Evolutionary conservation across 2,888 invertebrate species (phyloP).

Genomic region (Agrotis puta): DNA sequence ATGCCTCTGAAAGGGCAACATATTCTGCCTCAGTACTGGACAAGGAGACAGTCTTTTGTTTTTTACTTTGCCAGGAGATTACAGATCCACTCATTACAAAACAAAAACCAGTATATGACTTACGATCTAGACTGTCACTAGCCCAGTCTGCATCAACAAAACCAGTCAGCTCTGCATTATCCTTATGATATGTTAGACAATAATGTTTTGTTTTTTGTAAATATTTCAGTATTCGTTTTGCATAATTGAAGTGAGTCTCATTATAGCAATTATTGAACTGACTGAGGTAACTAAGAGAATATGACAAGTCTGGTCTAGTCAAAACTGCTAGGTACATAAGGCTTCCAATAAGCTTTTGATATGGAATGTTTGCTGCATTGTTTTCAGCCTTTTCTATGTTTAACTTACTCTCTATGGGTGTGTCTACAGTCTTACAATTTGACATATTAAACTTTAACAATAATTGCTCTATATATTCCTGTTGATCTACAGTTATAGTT

Average conservation of each 20-base stretch:
- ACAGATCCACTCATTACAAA: neutral
- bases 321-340: conserved; percentile 16
- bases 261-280: conserved; percentile 11
- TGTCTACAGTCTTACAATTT: too few species aligned
- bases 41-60: neutral
- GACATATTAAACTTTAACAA: neutral
- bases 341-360: conserved; percentile 4
- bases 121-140: neutral
- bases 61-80: neutral
- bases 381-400: neutral
- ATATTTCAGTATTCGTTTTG: too few species aligned
- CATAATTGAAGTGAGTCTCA: too few species aligned
- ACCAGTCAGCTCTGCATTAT: conserved; percentile 7
- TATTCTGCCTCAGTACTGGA: too few species aligned
- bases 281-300: neutral
- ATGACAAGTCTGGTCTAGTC: conserved; percentile 1
- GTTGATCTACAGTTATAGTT: neutral
- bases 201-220: too few species aligned
- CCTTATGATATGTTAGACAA: conserved; percentile 1
- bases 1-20: too few species aligned
- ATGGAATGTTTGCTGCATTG: neutral
- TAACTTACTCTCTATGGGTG: conserved; percentile 11
- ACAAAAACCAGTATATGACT: conserved; percentile 6
- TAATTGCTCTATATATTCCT: conserved; percentile 1
- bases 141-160: conserved; percentile 11